Evolutionary conservation across 2,797 vertebrate species (phyloP).

Genomic region (Toxotes lorentzi): DNA sequence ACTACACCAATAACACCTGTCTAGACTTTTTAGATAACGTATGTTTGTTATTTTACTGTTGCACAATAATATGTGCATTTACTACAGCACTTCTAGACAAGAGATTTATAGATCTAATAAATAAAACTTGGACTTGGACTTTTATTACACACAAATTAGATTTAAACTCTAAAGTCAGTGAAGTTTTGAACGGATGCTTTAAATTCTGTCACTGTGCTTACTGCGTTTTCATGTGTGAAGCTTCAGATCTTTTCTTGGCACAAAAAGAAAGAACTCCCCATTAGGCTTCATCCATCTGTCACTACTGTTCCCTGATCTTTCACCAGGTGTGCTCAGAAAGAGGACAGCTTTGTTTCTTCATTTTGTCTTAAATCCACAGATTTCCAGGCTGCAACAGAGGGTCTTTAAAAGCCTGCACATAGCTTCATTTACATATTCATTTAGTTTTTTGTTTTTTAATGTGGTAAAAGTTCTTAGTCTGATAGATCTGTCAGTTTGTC

Average conservation of each 20-base stretch:
- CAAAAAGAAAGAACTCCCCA: neutral
- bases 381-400: neutral
- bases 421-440: neutral
- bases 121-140: too few relatives aligned
- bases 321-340: neutral
- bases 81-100: neutral
- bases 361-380: neutral
- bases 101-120: too few relatives aligned
- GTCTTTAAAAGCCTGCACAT: neutral
- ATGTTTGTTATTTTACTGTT: too few relatives aligned
- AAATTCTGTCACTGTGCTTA: neutral
- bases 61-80: too few relatives aligned
- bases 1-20: too few relatives aligned
- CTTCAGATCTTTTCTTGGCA: neutral
- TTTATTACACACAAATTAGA: neutral
- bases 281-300: neutral
- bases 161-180: neutral
- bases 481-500: too few relatives aligned
- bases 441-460: neutral
- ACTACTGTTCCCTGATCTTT: neutral
- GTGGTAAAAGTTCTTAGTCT: too few relatives aligned
- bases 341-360: neutral
- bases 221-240: neutral
- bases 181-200: neutral
- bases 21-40: too few relatives aligned